These are phyloP conservation scores for Podarcis siculus DNA, from an alignment of 2,797 vertebrate genomes.

Conservation along the genomic window DNA sequence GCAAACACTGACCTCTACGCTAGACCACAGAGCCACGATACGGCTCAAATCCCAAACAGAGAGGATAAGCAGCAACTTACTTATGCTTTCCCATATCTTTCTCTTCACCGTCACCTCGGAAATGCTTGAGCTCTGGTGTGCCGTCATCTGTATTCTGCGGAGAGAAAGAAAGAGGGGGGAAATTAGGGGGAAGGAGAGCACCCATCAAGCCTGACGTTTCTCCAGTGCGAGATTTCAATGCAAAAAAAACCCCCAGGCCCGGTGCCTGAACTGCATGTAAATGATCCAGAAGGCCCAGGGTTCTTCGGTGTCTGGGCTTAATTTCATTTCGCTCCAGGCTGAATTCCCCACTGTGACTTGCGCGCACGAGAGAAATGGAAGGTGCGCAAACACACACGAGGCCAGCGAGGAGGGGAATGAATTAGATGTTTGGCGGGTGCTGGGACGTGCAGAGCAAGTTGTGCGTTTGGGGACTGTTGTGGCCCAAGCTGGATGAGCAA, in stretches of 20 bases:
- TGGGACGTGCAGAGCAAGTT: fast-evolving
- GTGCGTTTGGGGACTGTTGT: background rate
- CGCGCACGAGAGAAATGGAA: fast-evolving
- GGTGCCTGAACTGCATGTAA: too few species aligned
- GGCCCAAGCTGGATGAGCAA: background rate
- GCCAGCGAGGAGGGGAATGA: background rate
- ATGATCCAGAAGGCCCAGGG: background rate
- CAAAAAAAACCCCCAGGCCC: background rate
- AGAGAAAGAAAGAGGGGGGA: background rate
- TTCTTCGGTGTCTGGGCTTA: fast-evolving
- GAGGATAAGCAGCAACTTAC: constrained; percentile 65
- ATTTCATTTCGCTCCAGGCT: background rate
- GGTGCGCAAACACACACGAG: background rate
- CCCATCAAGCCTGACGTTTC: background rate
- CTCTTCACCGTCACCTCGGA: constrained; percentile 76
- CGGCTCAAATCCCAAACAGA: fast-evolving
- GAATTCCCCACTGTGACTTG: background rate
- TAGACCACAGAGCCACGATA: background rate
- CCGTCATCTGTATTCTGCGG: constrained; percentile 79
- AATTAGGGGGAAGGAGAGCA: background rate
- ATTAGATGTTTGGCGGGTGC: background rate
- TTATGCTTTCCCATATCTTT: constrained; percentile 77
- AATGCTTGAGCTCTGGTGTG: constrained; percentile 82
- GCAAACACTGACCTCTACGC: background rate
- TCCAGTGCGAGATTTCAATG: background rate